Conservation (phyloP, 2,888 invertebrate genomes). For the Drosophila paranaensis region DNA sequence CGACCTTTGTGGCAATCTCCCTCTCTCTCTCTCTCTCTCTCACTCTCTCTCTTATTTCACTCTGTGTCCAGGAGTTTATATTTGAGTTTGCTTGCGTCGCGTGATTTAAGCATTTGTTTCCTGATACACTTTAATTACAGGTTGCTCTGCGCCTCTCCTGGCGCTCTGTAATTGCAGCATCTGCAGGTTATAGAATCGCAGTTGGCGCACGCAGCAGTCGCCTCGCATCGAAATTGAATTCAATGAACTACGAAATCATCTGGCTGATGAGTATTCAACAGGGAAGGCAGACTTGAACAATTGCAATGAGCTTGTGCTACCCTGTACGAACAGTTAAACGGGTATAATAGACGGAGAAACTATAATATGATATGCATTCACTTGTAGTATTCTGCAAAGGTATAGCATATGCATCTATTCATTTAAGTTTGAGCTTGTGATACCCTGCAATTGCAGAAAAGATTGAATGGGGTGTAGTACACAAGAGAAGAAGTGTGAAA, state of each 20-base stretch:
- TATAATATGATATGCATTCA: neutral
- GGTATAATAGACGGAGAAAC: neutral
- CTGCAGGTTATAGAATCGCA: neutral
- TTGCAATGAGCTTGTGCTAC: conserved; percentile 14
- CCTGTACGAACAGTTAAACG: neutral
- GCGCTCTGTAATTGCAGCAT: conserved; percentile 51
- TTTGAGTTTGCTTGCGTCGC: conserved; percentile 55
- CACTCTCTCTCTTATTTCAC: neutral
- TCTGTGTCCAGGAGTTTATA: conserved; percentile 33
- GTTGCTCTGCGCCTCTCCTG: conserved; percentile 29
- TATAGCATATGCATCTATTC: no score
- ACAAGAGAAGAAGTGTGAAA: neutral
- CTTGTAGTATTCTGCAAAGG: no score
- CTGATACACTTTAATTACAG: conserved; percentile 75
- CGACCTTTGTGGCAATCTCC: conserved; percentile 59
- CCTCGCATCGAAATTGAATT: conserved; percentile 48
- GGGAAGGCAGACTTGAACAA: neutral
- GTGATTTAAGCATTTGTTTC: conserved; percentile 82
- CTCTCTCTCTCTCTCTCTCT: conserved; percentile 1
- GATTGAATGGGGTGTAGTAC: neutral
- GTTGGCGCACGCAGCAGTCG: neutral
- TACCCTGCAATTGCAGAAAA: neutral
- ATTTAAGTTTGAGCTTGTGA: neutral
- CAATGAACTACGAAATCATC: conserved; percentile 58
- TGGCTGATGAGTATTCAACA: conserved; percentile 36